A percentile compares a stretch with the other conserved stretches of the same genome.
phyloP scores from a whole-genome alignment of 2,113 vertebrate genomes.

The Cyphomyrus plagiostoma region DNA sequence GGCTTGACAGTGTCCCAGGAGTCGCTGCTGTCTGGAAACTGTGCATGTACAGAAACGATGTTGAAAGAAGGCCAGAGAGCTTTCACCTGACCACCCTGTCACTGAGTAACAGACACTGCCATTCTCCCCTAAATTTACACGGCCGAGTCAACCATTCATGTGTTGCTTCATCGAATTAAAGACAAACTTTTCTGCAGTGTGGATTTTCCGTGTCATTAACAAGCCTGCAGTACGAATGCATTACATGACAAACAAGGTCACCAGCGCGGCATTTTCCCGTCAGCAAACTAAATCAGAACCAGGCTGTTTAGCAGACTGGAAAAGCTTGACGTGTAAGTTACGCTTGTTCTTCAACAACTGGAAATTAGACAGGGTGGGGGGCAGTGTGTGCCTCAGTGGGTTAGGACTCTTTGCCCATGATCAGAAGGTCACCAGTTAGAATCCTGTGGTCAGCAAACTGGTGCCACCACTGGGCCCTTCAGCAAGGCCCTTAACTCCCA shows the following conservation, averaged over 20 bases:
- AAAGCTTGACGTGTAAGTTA: not conserved
- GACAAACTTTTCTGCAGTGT: not conserved
- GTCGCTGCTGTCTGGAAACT: constrained; percentile 38
- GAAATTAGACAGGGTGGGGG: not conserved
- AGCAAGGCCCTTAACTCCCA: not conserved
- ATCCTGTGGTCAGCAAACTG: not conserved
- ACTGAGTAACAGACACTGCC: not conserved
- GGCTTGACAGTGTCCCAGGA: constrained; percentile 10
- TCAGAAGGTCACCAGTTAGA: not conserved
- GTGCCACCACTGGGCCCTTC: not conserved
- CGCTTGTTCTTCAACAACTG: not conserved
- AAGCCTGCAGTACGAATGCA: not conserved
- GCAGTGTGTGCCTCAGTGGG: not conserved
- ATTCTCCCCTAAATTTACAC: not conserved
- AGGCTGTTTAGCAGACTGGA: not conserved
- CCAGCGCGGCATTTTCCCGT: not conserved
- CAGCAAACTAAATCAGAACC: not conserved
- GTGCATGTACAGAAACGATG: constrained; percentile 25
- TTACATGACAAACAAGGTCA: not conserved
- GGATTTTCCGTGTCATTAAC: not conserved
- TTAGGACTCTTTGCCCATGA: not conserved
- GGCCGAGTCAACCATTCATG: not conserved
- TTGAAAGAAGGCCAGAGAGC: not conserved
- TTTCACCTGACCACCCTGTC: not conserved
- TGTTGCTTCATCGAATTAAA: not conserved